phyloP scores from a whole-genome alignment of 2,113 vertebrate genomes.

The Coptodon bakossiorum region DNA sequence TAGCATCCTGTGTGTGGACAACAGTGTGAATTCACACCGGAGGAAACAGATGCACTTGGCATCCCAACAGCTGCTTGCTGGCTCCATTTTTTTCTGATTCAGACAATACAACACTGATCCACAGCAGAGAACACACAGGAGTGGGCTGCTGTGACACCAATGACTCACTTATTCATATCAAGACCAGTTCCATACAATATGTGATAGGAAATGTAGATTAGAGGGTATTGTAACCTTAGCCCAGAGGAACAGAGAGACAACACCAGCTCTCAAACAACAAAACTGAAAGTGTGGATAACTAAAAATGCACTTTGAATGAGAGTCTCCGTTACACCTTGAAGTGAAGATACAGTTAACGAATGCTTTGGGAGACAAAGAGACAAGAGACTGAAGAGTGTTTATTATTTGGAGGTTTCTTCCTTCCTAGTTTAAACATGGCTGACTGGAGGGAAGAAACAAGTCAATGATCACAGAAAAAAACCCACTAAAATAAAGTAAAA shows the following conservation, averaged over 20 bases:
- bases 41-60: neutral
- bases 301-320: neutral
- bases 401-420: neutral
- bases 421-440: neutral
- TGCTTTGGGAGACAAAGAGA: neutral
- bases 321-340: rapidly evolving
- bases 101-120: neutral
- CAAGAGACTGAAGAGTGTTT: rapidly evolving
- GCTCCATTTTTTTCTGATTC: rapidly evolving
- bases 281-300: rapidly evolving
- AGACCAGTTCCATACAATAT: neutral
- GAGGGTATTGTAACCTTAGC: neutral
- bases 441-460: rapidly evolving
- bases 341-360: neutral
- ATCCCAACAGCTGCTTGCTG: neutral
- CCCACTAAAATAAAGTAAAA: rapidly evolving
- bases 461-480: neutral
- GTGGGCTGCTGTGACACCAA: neutral
- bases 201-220: neutral
- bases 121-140: neutral
- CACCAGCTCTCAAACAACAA: neutral
- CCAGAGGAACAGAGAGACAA: neutral
- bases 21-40: rapidly evolving
- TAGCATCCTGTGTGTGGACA: neutral
- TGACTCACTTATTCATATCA: neutral